Base-by-base conservation (phyloP, 2,797 vertebrate genomes). In the Delichon dasypus region DNA sequence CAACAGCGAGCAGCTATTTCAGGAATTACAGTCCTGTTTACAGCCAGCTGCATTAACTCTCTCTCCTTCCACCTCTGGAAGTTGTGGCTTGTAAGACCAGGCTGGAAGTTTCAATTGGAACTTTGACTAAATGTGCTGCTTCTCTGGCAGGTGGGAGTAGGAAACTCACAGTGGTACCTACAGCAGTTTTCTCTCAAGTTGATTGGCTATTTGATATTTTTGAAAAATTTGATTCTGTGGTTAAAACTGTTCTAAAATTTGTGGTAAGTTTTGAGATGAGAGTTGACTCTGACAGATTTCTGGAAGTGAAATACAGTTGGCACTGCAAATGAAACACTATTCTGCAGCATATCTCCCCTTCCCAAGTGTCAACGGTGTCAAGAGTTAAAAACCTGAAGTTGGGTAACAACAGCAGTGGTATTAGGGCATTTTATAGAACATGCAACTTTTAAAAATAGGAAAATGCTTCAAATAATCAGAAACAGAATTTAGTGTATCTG, bases 201-300 rank as follows among this genome's bases (percentile, higher is more conserved):
- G 34, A 22, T 51, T 2, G 8, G 40, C 44, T 85, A 0, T 55
- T 38, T 79, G 12, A 2, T 3, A 64, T 60, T 45, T 55, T 58
- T 29, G 0, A n/a, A 58, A 68, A 72, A 25, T 34, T 19, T 14
- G 12, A 23, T 75, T 75, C 32, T 75, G 27, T 51, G 26, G 22
- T 61, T 83, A 60, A 86, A 85, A 25, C 13, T 57, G 7, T 70
- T 60, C 7, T 76, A 70, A 66, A 90, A 76, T 42, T 70, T 76
- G 23, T 26, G 42, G 0, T 13, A 57, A 21, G 29, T 12, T 78
- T 74, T 48, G 71, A 73, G 53, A 10, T 53, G 21, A 84, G 36
- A 45, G 30, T 54, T 0, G 0, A 16, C 1, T 1, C 38, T 44
- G 74, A 57, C 23, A 53, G 62, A 19, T 65, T 53, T 68, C 26